Conservation (phyloP, 2,797 vertebrate species). For the Amblyraja radiata region DNA sequence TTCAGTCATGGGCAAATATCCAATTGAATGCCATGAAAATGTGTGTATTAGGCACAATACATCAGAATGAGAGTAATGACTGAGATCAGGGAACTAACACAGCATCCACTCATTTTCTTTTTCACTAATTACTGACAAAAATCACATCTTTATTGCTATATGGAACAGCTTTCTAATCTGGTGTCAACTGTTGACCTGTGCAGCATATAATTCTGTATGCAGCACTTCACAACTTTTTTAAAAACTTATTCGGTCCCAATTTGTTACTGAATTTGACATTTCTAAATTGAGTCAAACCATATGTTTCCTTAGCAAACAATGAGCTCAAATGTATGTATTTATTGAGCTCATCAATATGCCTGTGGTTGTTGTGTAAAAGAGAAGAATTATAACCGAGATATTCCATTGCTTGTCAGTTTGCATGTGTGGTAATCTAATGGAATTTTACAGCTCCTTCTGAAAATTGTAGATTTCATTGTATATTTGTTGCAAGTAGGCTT, state of each 20-base stretch:
- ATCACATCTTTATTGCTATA: background rate
- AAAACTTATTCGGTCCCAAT: background rate
- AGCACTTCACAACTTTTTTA: background rate
- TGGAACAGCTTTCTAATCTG: background rate
- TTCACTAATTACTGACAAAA: slow-evolving; percentile 9
- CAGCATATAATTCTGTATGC: background rate
- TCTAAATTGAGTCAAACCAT: slow-evolving; percentile 5
- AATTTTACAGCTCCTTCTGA: no score
- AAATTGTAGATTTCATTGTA: no score
- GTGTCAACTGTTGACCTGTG: background rate
- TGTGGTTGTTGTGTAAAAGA: background rate
- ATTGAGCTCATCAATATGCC: background rate
- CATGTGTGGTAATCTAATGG: no score
- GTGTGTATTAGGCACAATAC: background rate
- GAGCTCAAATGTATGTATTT: background rate
- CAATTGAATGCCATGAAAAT: background rate
- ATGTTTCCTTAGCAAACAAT: background rate
- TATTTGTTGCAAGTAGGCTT: no score
- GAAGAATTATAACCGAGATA: background rate
- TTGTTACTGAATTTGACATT: slow-evolving; percentile 7
- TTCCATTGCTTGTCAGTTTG: no score
- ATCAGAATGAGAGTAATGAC: background rate
- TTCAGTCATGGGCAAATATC: background rate
- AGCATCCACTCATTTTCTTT: background rate
- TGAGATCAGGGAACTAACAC: background rate